These are phyloP conservation scores for Eufriesea mexicana DNA, from an alignment of 1,140 invertebrate genomes.

Conservation along the genomic window DNA sequence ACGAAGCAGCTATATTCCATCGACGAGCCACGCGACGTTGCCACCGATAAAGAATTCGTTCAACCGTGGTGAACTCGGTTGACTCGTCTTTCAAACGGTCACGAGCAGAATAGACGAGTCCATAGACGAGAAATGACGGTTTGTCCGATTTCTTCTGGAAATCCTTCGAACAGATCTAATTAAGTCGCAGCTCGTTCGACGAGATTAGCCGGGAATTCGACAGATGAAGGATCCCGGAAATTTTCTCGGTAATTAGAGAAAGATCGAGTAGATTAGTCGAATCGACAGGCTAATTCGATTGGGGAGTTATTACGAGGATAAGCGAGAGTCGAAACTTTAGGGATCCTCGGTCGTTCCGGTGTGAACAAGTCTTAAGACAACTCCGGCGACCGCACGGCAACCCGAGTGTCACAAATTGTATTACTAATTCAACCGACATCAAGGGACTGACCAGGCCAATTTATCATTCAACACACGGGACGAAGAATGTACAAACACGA, in stretches of 20 bases:
- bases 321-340: too few relatives aligned
- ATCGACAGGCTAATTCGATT: not conserved
- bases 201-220: not conserved
- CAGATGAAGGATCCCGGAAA: not conserved
- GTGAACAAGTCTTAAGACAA: conserved; percentile 33
- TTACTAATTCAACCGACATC: conserved; percentile 28
- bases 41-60: too few relatives aligned
- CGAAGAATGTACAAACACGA: conserved; percentile 1
- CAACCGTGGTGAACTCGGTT: too few relatives aligned
- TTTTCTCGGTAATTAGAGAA: not conserved
- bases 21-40: too few relatives aligned
- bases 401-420: conserved; percentile 34
- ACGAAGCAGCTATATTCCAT: not conserved
- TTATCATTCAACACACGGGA: conserved; percentile 14
- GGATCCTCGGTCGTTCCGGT: not conserved
- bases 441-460: conserved; percentile 7
- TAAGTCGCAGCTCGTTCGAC: too few relatives aligned
- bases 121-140: not conserved
- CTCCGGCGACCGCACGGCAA: conserved; percentile 31
- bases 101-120: too few relatives aligned
- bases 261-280: not conserved
- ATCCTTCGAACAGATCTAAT: not conserved
- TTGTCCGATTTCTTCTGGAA: not conserved
- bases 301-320: not conserved
- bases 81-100: too few relatives aligned